phyloP scores from a whole-genome alignment of 2,888 invertebrate species.

The Sphaerophoria taeniata region DNA sequence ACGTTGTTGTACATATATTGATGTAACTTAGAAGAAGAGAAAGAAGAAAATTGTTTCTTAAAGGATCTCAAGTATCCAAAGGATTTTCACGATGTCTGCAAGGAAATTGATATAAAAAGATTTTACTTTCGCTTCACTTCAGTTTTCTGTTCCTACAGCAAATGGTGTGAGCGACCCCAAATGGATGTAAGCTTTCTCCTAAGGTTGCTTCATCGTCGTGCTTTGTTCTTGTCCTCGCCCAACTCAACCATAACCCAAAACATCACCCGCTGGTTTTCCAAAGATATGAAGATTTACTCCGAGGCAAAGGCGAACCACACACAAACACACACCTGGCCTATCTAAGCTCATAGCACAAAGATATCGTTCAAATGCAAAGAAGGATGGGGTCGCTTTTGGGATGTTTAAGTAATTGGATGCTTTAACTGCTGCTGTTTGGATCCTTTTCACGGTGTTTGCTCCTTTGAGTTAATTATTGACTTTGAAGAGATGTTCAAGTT shows the following conservation, averaged over 20 bases:
- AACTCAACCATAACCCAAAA: background rate
- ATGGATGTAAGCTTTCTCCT: background rate
- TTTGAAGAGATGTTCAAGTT: constrained; percentile 54
- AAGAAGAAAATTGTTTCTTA: constrained; percentile 38
- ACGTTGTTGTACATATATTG: too few relatives aligned
- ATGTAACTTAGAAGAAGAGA: constrained; percentile 2
- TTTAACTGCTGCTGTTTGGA: constrained; percentile 41
- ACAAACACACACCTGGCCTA: too few relatives aligned
- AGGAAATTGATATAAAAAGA: constrained; percentile 81
- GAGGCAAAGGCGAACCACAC: too few relatives aligned
- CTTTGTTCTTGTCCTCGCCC: constrained; percentile 5
- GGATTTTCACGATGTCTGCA: constrained; percentile 75
- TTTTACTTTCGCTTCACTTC: constrained; percentile 65
- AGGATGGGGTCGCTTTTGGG: background rate
- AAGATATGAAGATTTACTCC: constrained; percentile 39
- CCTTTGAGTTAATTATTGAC: constrained; percentile 65
- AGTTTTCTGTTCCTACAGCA: constrained; percentile 31
- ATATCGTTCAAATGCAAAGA: background rate
- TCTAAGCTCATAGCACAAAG: background rate
- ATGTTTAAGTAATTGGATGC: constrained; percentile 42
- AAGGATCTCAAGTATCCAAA: constrained; percentile 54
- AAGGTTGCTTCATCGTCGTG: background rate
- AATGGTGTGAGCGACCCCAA: too few relatives aligned
- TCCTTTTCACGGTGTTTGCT: constrained; percentile 57
- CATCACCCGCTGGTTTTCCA: constrained; percentile 10